phyloP scores from a whole-genome alignment of 1,140 invertebrate species.

The Anoplophora glabripennis region DNA sequence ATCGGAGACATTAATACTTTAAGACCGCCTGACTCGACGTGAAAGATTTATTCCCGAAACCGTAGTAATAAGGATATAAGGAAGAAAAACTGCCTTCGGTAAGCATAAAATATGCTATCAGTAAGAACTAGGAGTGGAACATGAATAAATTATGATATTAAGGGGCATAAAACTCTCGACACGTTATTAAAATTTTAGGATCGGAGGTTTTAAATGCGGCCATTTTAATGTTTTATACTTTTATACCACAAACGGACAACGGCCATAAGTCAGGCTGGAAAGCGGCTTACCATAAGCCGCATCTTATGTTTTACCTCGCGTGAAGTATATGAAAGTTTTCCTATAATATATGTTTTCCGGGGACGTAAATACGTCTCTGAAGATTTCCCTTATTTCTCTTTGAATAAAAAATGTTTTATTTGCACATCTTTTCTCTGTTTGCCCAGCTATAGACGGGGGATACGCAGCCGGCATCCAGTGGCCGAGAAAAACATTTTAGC shows the following conservation, averaged over 20 bases:
- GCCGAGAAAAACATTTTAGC: too few relatives aligned
- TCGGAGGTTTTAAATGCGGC: slow-evolving; percentile 23
- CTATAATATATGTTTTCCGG: slow-evolving; percentile 29
- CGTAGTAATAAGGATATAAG: slow-evolving; percentile 17
- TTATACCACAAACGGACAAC: slow-evolving; percentile 23
- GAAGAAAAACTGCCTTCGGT: slow-evolving; percentile 23
- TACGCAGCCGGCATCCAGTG: too few relatives aligned
- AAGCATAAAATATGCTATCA: slow-evolving; percentile 25
- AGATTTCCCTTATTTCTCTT: too few relatives aligned
- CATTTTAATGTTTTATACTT: slow-evolving; percentile 33
- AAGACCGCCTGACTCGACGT: too few relatives aligned
- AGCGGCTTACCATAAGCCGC: slow-evolving; percentile 32
- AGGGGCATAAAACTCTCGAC: slow-evolving; percentile 26
- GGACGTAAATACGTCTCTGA: too few relatives aligned
- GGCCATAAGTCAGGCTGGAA: slow-evolving; percentile 29
- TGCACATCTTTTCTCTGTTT: too few relatives aligned
- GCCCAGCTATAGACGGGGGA: too few relatives aligned
- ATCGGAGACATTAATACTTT: too few relatives aligned
- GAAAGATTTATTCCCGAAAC: too few relatives aligned
- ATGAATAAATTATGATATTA: slow-evolving; percentile 23
- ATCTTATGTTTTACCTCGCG: slow-evolving; percentile 14
- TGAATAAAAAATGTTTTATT: too few relatives aligned
- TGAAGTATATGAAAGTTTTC: slow-evolving; percentile 3
- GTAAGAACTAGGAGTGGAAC: slow-evolving; percentile 18
- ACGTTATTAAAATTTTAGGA: slow-evolving; percentile 35